Evolutionary conservation across 2,113 vertebrate species (phyloP), one percentile per base, ranked within the genome.

Genomic region (Crocuta crocuta): DNA sequence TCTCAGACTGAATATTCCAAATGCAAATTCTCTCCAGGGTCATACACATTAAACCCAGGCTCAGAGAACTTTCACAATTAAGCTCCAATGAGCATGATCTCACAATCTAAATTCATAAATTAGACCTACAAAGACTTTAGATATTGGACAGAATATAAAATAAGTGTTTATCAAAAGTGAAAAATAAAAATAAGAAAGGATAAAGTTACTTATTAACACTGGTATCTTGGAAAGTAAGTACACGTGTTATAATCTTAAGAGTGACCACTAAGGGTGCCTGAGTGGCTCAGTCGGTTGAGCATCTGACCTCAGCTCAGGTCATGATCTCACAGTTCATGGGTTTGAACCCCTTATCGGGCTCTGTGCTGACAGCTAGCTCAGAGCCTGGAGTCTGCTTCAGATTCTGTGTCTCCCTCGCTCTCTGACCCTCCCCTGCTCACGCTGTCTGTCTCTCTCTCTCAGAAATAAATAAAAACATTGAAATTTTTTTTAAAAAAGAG

Each of bases 51-150:
- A 89, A 92, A 24, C 53, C 26, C 15, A 83, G 61, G 5, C 53
- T 88, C 53, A 95, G 48, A 66, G 78, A 89, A 81, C 81, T 76
- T 66, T 89, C 58, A 90, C 58, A 95, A 35, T 58, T 58, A 96
- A 85, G 43, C 5, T 81, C n/a, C 65, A 80, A 4, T 53, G 65
- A 89, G 12, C 23, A 86, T 35, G 53, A 66, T 33, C 65, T 81
- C 33, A 53, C 28, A 66, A 76, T 82, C n/a, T 70, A 74, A 55
- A 81, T 80, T 73, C 45, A 78, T 84, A 83, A 94, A 73, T 96
- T 92, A 94, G 53, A 24, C 15, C n/a, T 7, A 39, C 35, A 33
- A 73, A 71, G 58, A 53, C 4, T 79, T 58, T 19, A 63, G 11
- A 78, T 35, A 79, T 39, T 88, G 53, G 19, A 88, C 28, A 92